Base-by-base conservation (phyloP, 2,113 vertebrate species). In the Donacobius atricapilla region DNA sequence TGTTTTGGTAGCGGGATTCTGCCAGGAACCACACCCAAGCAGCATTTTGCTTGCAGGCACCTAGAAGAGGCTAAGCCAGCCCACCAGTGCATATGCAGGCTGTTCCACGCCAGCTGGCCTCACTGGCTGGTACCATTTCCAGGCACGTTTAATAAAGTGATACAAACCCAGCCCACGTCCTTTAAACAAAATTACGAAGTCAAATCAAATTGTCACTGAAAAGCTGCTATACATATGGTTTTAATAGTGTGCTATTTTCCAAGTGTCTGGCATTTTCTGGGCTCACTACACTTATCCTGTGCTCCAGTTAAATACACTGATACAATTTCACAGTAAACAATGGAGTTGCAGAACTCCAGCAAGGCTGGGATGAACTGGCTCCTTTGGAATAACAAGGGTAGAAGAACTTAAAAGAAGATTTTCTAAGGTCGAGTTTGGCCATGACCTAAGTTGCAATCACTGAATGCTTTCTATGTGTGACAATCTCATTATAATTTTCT, bases 191-290 rank as follows among this genome's bases (percentile, higher is more conserved):
- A 89, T 87, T 35, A 61, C 4, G 1, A 84, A 87, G 57, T 68
- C 83, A 75, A 70, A 89, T 87, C 81, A 76, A 89, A 72, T 39
- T 5, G 2, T 68, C 39, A 57, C 54, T 27, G 75, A 47, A 42
- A 83, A 86, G 65, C 77, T 86, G 78, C 42, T 68, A 44, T 11
- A 48, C 53, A 58, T 61, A 65, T 5, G 15, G 39, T 54, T 94
- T 92, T 85, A 78, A 95, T 31, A 75, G 37, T 0, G 13, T 18
- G 27, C 23, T 76, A 6, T 84, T 95, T 90, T 83, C 57, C 58
- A 84, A 76, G 40, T 69, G 66, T 45, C 51, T 94, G 82, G 69
- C 56, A 51, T 85, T 69, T 85, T 78, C 70, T 77, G 77, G 76
- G 79, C 82, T 91, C 3, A 0, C 48, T 53, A 28, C 8, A 3